phyloP scores from a whole-genome alignment of 2,113 vertebrate genomes.

The Condylura cristata region DNA sequence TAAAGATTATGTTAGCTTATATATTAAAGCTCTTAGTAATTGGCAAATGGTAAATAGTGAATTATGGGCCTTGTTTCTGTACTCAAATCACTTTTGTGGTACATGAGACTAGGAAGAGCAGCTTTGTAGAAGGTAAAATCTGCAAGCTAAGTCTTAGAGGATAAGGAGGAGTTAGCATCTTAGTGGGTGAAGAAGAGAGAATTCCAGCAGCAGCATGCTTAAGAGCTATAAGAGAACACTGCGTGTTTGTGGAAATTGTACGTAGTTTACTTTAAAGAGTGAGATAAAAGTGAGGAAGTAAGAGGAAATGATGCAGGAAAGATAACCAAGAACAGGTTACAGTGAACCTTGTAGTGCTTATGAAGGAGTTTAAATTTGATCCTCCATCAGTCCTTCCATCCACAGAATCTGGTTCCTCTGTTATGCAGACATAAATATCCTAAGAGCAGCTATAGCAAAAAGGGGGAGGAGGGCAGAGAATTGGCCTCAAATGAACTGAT shows the following conservation, averaged over 20 bases:
- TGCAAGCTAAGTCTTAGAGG: constrained; percentile 1
- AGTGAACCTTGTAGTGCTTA: neutral
- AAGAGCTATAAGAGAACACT: neutral
- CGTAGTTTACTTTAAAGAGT: neutral
- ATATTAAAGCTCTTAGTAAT: neutral
- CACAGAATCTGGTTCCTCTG: constrained; percentile 9
- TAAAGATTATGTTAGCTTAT: neutral
- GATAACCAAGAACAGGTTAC: neutral
- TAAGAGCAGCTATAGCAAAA: constrained; percentile 37
- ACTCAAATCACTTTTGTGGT: neutral
- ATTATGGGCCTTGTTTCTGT: neutral
- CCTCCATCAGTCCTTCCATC: neutral
- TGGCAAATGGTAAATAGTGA: constrained; percentile 1
- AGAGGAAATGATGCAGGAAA: neutral
- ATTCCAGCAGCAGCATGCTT: neutral
- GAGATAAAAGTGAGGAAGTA: neutral
- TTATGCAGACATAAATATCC: constrained; percentile 37
- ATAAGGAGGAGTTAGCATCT: constrained; percentile 14
- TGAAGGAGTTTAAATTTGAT: neutral
- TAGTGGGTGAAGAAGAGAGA: neutral
- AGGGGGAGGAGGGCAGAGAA: constrained; percentile 30
- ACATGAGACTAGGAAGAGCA: neutral
- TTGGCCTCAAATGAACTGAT: constrained; percentile 68
- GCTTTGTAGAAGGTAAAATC: neutral
- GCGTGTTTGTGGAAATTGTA: neutral